These are phyloP conservation scores for Chaetodon trifasciatus DNA, from an alignment of 2,797 vertebrate genomes.

Conservation along the genomic window DNA sequence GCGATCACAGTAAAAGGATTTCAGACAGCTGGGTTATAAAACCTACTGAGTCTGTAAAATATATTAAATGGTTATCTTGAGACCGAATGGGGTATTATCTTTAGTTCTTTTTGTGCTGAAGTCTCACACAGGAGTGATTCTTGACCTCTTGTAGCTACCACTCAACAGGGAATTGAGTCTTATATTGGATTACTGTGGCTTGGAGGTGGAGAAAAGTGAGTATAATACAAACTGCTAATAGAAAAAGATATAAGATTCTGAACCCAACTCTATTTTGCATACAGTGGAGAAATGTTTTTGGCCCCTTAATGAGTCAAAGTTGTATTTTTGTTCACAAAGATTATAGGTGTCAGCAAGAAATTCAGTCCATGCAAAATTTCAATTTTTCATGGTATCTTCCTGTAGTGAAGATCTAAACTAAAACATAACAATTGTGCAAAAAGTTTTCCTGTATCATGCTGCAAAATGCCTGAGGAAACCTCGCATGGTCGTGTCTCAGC, in stretches of 20 bases:
- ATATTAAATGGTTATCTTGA: constrained; percentile 62
- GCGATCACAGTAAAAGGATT: constrained; percentile 50
- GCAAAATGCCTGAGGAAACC: constrained; percentile 27
- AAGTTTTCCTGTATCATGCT: constrained; percentile 25
- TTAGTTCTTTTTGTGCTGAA: constrained; percentile 37
- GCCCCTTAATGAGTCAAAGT: background rate
- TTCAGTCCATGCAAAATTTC: background rate
- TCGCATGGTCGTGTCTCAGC: constrained; percentile 4
- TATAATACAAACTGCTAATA: constrained; percentile 23
- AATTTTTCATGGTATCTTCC: background rate
- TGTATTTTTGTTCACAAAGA: background rate
- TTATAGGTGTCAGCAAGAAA: constrained; percentile 2
- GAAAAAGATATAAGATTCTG: constrained; percentile 27
- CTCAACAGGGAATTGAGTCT: constrained; percentile 37
- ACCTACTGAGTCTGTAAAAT: constrained; percentile 59
- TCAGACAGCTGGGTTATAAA: constrained; percentile 64
- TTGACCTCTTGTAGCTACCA: constrained; percentile 51
- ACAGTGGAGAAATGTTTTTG: background rate
- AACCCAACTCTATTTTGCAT: constrained; percentile 20
- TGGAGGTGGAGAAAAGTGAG: constrained; percentile 26
- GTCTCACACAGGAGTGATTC: constrained; percentile 43
- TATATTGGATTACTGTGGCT: constrained; percentile 57
- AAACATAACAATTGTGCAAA: constrained; percentile 15
- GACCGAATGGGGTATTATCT: constrained; percentile 48
- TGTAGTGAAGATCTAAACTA: constrained; percentile 5